Percentiles rank a stretch among this genome's conserved stretches.
These are phyloP conservation scores for Sandelia bainsii DNA, from an alignment of 2,797 vertebrate species.

Conservation along the genomic window DNA sequence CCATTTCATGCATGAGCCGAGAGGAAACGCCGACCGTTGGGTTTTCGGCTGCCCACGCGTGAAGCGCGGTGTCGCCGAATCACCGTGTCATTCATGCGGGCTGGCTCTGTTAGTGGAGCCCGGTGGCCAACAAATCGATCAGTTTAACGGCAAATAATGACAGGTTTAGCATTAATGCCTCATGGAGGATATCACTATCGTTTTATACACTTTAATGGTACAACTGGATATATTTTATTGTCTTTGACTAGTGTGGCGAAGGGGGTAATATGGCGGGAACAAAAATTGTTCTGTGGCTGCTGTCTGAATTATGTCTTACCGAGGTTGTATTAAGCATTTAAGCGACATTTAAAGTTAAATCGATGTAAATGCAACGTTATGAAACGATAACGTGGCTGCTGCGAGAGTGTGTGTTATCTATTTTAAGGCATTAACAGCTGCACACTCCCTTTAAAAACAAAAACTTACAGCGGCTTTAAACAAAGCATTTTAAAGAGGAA, in stretches of 20 bases:
- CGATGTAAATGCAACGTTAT: not conserved
- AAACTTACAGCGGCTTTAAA: slow-evolving; percentile 27
- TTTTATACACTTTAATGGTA: slow-evolving; percentile 4
- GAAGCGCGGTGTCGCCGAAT: slow-evolving; percentile 67
- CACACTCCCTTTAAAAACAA: slow-evolving; percentile 39
- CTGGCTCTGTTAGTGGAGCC: slow-evolving; percentile 38
- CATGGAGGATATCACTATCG: fast-evolving
- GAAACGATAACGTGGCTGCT: slow-evolving; percentile 12
- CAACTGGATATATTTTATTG: slow-evolving; percentile 24
- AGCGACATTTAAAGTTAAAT: slow-evolving; percentile 16
- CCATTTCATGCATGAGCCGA: slow-evolving; percentile 62
- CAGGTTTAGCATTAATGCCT: not conserved
- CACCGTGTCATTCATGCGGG: slow-evolving; percentile 65
- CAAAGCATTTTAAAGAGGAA: not conserved
- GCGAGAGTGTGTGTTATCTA: slow-evolving; percentile 14
- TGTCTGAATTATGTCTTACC: slow-evolving; percentile 27
- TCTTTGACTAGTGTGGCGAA: slow-evolving; percentile 41
- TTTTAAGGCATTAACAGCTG: slow-evolving; percentile 34
- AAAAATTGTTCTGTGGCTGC: slow-evolving; percentile 66
- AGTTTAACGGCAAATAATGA: not conserved
- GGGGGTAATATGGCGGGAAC: slow-evolving; percentile 85
- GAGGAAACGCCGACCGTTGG: slow-evolving; percentile 62
- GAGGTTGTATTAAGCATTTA: slow-evolving; percentile 40
- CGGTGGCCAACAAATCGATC: slow-evolving; percentile 7
- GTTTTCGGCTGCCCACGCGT: slow-evolving; percentile 73